Evolutionary conservation across 2,797 vertebrate genomes (phyloP).

Genomic region (Sus cebifrons): DNA sequence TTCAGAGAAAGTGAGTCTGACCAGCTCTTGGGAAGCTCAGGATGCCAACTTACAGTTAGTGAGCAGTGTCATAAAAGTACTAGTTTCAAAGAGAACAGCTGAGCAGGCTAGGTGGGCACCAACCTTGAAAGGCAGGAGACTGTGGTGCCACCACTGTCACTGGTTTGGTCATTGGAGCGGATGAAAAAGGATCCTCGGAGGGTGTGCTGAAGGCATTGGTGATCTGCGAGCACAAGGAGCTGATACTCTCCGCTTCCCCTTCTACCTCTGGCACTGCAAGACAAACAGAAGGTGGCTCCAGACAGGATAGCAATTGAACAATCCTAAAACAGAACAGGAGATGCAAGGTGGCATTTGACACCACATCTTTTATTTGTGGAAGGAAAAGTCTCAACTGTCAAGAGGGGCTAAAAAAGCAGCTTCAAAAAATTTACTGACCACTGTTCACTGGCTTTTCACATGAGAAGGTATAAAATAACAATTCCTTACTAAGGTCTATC

Average conservation of each 20-base stretch:
- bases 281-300: conserved; percentile 59
- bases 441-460: conserved; percentile 44
- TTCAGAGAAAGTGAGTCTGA: neutral
- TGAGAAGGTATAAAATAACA: conserved; percentile 51
- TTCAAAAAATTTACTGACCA: conserved; percentile 37
- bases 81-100: conserved; percentile 64
- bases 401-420: conserved; percentile 18
- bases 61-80: conserved; percentile 72
- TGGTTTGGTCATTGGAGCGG: conserved; percentile 97
- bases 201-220: conserved; percentile 96
- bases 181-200: conserved; percentile 97
- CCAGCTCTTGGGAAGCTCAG: conserved; percentile 39
- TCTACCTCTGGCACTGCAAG: conserved; percentile 95
- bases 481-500: neutral
- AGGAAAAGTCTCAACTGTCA: conserved; percentile 5
- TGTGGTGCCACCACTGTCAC: conserved; percentile 94
- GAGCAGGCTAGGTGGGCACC: conserved; percentile 79
- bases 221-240: conserved; percentile 98
- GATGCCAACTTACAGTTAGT: conserved; percentile 51
- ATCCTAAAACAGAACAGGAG: neutral
- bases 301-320: neutral
- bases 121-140: conserved; percentile 97
- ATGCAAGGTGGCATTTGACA: neutral
- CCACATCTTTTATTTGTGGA: neutral
- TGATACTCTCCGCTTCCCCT: conserved; percentile 98